These are phyloP conservation scores for Thymelicus lineola DNA, from an alignment of 2,888 invertebrate species.

Conservation along the genomic window DNA sequence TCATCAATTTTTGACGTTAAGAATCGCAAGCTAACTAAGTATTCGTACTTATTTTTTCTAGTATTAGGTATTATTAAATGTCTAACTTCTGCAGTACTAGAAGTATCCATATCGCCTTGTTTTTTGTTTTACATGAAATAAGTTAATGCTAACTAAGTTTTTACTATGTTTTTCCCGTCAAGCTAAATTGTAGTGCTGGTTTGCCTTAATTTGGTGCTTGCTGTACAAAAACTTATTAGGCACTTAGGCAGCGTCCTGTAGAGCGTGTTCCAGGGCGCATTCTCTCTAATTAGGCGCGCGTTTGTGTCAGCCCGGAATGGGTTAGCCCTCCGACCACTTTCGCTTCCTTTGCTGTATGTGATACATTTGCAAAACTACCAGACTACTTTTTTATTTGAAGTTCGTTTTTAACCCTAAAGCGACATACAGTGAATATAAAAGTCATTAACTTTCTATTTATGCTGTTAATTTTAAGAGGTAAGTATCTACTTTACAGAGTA, in stretches of 20 bases:
- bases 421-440: background rate
- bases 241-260: conserved; percentile 62
- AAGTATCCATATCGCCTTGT: too few relatives aligned
- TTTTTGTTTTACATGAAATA: too few relatives aligned
- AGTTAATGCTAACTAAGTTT: too few relatives aligned
- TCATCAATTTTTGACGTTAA: too few relatives aligned
- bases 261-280: conserved; percentile 62
- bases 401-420: background rate
- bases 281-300: conserved; percentile 81
- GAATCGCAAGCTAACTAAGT: too few relatives aligned
- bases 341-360: conserved; percentile 53
- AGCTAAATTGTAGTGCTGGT: background rate
- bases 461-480: too few relatives aligned
- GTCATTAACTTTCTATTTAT: background rate
- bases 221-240: conserved; percentile 9
- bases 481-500: too few relatives aligned
- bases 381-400: conserved; percentile 17
- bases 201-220: background rate
- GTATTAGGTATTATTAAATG: too few relatives aligned
- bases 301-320: conserved; percentile 68
- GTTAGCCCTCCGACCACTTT: conserved; percentile 70
- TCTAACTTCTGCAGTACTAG: too few relatives aligned
- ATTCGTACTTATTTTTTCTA: too few relatives aligned
- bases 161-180: too few relatives aligned
- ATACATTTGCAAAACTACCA: conserved; percentile 20